Evolutionary conservation across 2,888 invertebrate species (phyloP), one percentile per base, ranked within the genome.

Genomic region (Chesias legatella): DNA sequence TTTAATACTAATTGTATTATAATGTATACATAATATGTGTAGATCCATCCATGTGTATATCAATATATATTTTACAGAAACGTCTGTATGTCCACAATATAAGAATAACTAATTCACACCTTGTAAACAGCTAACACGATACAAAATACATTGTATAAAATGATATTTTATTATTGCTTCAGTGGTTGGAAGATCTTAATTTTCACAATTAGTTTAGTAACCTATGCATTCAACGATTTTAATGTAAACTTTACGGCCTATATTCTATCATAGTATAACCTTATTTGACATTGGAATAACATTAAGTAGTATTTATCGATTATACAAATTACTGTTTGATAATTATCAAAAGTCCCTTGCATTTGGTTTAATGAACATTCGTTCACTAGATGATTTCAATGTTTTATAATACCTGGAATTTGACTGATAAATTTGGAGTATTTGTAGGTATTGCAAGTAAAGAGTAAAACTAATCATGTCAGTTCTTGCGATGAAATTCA

Each of bases 151-250:
- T 32, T 58, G 56, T 68, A 60, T 53, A 69, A 68, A 75, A 73
- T 76, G 73, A 78, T 74, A 74, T 73, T 70, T 66, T 68, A 76
- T 58, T 82, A 83, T 84, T 83, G 82, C 84, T 84, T 81, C 63
- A 59, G 13, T 48, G 60, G 62, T 73, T 69, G 70, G 73, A 75
- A 78, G 74, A 71, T 70, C 63, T 67, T 61, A 63, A 59, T 46
- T 43, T 57, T 57, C 42, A 53, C 42, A 53, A 48, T 56, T 58
- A 56, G 49, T 50, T 57, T 55, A 33, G n/a, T 28, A 13, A 23
- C 33, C 27, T 30, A 33, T 32, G 33, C 42, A 51, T 56, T 58
- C 39, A 48, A 48, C 51, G 51, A 48, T 53, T 45, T 48, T 48
- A 39, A 38, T 48, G 27, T 43, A 53, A 51, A 48, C 10, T 13